These are phyloP conservation scores for Tokudaia tokunoshimensis DNA, from an alignment of 2,797 vertebrate genomes.

Conservation along the genomic window DNA sequence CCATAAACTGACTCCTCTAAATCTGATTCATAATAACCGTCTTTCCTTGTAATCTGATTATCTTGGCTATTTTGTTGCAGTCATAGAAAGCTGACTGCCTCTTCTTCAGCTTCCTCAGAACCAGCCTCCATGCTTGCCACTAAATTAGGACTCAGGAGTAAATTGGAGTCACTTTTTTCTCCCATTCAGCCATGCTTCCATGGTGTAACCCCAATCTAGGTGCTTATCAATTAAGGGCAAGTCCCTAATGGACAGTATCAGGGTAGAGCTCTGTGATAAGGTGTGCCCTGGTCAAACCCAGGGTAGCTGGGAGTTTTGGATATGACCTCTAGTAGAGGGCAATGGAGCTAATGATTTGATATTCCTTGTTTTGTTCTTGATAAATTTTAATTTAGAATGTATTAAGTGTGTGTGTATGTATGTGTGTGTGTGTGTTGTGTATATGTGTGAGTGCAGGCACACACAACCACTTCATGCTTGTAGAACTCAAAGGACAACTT, in stretches of 20 bases:
- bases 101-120: background rate
- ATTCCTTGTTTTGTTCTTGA: background rate
- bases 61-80: background rate
- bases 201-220: background rate
- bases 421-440: background rate
- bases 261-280: background rate
- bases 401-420: background rate
- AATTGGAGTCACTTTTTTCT: background rate
- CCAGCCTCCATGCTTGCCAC: background rate
- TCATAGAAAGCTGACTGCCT: background rate
- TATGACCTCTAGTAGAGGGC: background rate
- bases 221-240: background rate
- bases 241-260: background rate
- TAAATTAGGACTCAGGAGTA: background rate
- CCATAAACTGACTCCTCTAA: background rate
- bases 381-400: background rate
- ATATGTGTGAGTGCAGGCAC: background rate
- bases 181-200: background rate
- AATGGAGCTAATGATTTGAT: conserved; percentile 39
- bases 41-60: background rate
- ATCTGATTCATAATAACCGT: background rate
- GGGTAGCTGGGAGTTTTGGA: conserved; percentile 36
- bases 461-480: background rate
- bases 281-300: background rate
- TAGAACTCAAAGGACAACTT: background rate